Evolutionary conservation across 2,113 vertebrate species (phyloP).

Genomic region (Callorhinus ursinus): DNA sequence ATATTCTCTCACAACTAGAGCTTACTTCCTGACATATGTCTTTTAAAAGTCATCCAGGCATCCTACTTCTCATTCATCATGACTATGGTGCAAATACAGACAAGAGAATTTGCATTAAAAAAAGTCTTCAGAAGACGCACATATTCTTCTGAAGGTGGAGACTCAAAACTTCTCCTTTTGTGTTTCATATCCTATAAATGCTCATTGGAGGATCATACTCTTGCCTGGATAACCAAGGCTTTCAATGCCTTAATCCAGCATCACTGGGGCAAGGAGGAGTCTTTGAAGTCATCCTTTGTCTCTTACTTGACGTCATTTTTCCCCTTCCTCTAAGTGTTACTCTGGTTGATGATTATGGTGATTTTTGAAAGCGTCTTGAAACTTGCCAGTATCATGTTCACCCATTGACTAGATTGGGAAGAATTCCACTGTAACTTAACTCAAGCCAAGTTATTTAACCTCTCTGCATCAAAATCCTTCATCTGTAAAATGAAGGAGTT

Average conservation of each 20-base stretch:
- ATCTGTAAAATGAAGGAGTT: not conserved
- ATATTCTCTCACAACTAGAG: not conserved
- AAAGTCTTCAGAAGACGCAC: not conserved
- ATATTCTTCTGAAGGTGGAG: not conserved
- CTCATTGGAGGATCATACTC: not conserved
- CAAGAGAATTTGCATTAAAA: not conserved
- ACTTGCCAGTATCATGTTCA: not conserved
- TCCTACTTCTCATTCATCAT: slow-evolving; percentile 1
- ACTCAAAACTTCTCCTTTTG: not conserved
- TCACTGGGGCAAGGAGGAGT: not conserved
- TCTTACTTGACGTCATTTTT: not conserved
- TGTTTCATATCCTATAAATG: not conserved
- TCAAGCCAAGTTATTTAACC: not conserved
- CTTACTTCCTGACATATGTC: slow-evolving; percentile 53
- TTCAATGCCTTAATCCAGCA: not conserved
- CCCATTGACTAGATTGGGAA: not conserved
- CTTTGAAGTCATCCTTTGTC: not conserved
- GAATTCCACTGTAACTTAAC: not conserved
- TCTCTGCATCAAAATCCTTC: not conserved
- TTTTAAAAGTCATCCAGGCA: slow-evolving; percentile 35
- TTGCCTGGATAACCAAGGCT: not conserved
- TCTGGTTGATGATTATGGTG: not conserved
- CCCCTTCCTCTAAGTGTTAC: not conserved
- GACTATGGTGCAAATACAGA: not conserved
- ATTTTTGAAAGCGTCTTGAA: not conserved